Evolutionary conservation across 2,797 vertebrate genomes (phyloP), one percentile per base, ranked within the genome.

Genomic region (Coilia nasus): DNA sequence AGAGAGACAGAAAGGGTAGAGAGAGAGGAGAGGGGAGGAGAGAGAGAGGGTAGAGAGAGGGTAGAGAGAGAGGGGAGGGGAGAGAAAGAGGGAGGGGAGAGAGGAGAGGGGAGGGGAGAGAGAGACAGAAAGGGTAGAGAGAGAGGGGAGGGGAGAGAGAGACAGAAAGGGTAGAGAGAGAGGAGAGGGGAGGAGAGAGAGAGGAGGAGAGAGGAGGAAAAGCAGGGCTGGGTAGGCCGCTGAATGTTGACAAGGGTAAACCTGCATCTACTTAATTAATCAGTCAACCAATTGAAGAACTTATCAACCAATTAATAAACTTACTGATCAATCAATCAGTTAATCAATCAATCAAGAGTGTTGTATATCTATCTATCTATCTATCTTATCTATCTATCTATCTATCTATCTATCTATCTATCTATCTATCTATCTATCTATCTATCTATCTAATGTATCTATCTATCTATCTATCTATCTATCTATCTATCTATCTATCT

Each of bases 151-250:
- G 25, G 17, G 64, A 62, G 60, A 62, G 35, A 35, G 44, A 35
- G 6, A 83, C 50, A 12, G 67, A 57, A 67, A 59, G 64, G n/a
- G n/a, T n/a, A n/a, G n/a, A n/a, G n/a, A 47, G 46, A 47, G 46
- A 3, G 84, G 84, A 82, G 75, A 28, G 28, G 21, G 21, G n/a
- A 9, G n/a, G 59, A 62, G 59, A 60, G 19, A 60, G 59, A 71
- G 64, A 25, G 57, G 81, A 47, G 35, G 41, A 81, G 64, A 80
- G 83, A 6, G n/a, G 14, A 11, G 28, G 23, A 3, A 9, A 6
- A 67, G 23, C 62, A 71, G 28, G 9, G 25, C 7, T 64, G 14
- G 25, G 64, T 75, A 28, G 67, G 67, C 67, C 12, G 15, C 67
- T 75, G 67, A 17, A 17, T 15, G 14, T 28, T 75, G 67, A 35